Evolutionary conservation across 1,140 invertebrate species (phyloP).

Genomic region (Branchinecta lindahli): DNA sequence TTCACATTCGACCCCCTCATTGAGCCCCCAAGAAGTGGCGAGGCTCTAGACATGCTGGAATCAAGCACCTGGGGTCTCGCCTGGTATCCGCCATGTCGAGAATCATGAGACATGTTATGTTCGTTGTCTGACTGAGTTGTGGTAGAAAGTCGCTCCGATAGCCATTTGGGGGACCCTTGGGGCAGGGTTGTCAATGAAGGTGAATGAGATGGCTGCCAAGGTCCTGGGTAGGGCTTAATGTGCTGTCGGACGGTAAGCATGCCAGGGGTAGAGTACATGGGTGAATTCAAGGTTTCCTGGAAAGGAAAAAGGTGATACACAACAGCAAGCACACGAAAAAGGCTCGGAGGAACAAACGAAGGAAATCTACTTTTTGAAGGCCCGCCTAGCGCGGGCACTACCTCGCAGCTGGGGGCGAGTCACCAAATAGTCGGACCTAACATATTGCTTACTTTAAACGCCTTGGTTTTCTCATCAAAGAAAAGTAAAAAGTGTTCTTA

Average conservation of each 20-base stretch:
- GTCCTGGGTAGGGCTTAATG: background rate
- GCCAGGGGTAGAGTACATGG: background rate
- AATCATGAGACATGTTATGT: conserved; percentile 9
- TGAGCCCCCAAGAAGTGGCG: background rate
- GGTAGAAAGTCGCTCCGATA: conserved; percentile 24
- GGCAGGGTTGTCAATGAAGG: background rate
- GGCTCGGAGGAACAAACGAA: too few species aligned
- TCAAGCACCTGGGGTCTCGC: background rate
- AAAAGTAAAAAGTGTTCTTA: too few species aligned
- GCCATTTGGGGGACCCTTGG: conserved; percentile 22
- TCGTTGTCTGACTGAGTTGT: conserved; percentile 26
- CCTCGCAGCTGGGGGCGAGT: too few species aligned
- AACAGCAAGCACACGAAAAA: too few species aligned
- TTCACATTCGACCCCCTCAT: background rate
- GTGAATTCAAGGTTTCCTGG: conserved; percentile 6
- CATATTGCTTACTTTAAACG: too few species aligned
- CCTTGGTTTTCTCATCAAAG: too few species aligned
- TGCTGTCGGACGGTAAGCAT: background rate
- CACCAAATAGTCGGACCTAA: too few species aligned
- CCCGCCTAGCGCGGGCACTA: too few species aligned
- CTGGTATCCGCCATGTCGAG: background rate
- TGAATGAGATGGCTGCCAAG: background rate
- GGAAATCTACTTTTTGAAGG: too few species aligned
- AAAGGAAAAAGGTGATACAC: background rate
- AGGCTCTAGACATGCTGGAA: background rate